These are phyloP conservation scores for Lepilemur ruficaudatus DNA, from an alignment of 2,797 vertebrate species.

Conservation along the genomic window DNA sequence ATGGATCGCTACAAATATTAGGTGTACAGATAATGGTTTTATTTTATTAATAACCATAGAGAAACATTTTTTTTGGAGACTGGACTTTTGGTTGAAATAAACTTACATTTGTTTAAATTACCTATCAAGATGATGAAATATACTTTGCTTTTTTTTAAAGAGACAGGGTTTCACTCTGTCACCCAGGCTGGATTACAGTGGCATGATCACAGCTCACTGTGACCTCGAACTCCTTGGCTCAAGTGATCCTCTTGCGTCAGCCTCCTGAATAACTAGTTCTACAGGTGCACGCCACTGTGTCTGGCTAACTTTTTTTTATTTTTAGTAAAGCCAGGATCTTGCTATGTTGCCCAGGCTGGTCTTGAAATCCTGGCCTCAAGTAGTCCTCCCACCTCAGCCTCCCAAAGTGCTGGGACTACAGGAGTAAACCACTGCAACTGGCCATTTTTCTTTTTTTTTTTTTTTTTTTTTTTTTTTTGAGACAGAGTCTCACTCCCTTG, in stretches of 20 bases:
- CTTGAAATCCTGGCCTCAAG: too few relatives aligned
- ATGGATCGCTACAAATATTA: neutral
- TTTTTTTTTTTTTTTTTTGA: too few relatives aligned
- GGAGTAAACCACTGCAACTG: too few relatives aligned
- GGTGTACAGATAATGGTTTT: conserved; percentile 4
- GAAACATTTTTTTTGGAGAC: neutral
- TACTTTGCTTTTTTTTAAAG: neutral
- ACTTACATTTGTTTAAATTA: conserved; percentile 28
- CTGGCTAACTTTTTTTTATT: neutral
- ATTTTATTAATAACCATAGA: neutral
- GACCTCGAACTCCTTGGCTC: too few relatives aligned
- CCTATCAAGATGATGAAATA: conserved; percentile 9
- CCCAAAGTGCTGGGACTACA: too few relatives aligned
- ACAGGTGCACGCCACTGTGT: neutral
- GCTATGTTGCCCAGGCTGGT: neutral
- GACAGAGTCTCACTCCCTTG: too few relatives aligned
- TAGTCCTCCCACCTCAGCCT: too few relatives aligned
- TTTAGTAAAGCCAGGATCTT: neutral
- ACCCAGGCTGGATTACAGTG: too few relatives aligned
- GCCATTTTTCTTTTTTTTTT: too few relatives aligned
- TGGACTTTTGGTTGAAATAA: conserved; percentile 9
- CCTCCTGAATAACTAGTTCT: neutral
- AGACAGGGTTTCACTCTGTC: neutral
- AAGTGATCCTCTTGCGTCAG: too few relatives aligned
- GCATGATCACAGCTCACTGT: too few relatives aligned